These are phyloP conservation scores for Hemicentrotus pulcherrimus DNA, from an alignment of 35 echinoderm and acorn worm species.

Conservation along the genomic window DNA sequence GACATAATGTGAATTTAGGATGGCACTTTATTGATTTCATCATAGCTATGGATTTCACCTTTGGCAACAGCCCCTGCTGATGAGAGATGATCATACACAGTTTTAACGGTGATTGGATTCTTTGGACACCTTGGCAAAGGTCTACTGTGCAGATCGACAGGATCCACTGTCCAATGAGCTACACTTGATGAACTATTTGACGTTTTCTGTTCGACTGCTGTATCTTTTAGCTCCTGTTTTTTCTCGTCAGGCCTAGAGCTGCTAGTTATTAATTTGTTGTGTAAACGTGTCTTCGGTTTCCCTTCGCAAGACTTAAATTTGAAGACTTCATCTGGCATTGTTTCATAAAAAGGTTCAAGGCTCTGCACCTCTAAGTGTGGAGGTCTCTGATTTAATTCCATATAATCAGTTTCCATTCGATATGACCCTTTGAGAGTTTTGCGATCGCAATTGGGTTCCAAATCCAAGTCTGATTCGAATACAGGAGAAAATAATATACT, in stretches of 20 bases:
- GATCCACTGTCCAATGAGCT: not conserved
- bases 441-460: no score
- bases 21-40: not conserved
- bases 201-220: no score
- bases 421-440: no score
- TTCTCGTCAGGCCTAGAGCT: not conserved
- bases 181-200: no score
- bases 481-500: not conserved
- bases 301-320: not conserved
- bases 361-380: not conserved
- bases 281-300: not conserved
- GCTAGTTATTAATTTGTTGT: not conserved
- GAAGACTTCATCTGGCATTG: not conserved
- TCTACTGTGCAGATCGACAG: not conserved
- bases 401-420: no score
- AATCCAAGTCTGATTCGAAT: not conserved
- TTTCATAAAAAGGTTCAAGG: no score
- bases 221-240: not conserved
- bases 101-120: not conserved
- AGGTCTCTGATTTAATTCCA: not conserved
- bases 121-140: not conserved
- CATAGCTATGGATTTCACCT: not conserved
- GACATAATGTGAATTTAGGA: no score
- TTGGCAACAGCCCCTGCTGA: not conserved
- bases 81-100: not conserved